Percentiles rank a stretch among this genome's conserved stretches.
Evolutionary conservation across 2,888 invertebrate genomes (phyloP).

Genomic region (Cosmorhoe ocellata): DNA sequence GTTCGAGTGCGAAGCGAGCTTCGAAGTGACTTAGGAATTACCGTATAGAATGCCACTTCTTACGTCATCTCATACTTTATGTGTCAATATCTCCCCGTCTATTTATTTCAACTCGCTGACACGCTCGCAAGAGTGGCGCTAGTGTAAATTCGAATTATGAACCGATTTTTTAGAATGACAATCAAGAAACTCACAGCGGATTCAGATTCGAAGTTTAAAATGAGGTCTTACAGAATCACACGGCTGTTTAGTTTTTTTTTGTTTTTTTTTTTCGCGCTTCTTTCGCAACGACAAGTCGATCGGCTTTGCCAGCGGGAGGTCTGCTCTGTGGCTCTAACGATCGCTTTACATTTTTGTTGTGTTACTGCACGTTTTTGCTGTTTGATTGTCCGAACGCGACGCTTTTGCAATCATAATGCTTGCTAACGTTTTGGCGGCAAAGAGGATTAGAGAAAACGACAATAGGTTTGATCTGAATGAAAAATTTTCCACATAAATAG

Average conservation of each 20-base stretch:
- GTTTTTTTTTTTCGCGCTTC: conserved; percentile 48
- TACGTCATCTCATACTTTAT: too few species aligned
- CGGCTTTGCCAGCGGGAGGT: conserved; percentile 74
- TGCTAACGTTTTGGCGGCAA: conserved; percentile 55
- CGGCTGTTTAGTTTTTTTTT: conserved; percentile 46
- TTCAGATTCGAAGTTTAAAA: too few species aligned
- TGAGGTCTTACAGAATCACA: too few species aligned
- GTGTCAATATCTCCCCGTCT: too few species aligned
- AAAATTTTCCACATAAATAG: conserved; percentile 33
- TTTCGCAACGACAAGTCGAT: conserved; percentile 63
- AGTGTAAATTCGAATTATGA: too few species aligned
- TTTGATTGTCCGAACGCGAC: conserved; percentile 76
- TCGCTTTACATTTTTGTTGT: conserved; percentile 64
- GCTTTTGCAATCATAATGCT: conserved; percentile 66
- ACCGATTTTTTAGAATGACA: too few species aligned
- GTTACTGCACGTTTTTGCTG: conserved; percentile 59
- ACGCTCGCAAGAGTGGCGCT: too few species aligned
- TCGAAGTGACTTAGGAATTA: too few species aligned
- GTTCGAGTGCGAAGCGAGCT: too few species aligned
- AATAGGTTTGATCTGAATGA: conserved; percentile 44
- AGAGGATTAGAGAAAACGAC: conserved; percentile 56
- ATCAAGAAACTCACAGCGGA: too few species aligned
- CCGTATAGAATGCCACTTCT: too few species aligned
- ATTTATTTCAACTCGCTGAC: too few species aligned
- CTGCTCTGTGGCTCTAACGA: conserved; percentile 65